Evolutionary conservation across 2,113 vertebrate species (phyloP), one percentile per base, ranked within the genome.

Genomic region (Brevimyrus niger): DNA sequence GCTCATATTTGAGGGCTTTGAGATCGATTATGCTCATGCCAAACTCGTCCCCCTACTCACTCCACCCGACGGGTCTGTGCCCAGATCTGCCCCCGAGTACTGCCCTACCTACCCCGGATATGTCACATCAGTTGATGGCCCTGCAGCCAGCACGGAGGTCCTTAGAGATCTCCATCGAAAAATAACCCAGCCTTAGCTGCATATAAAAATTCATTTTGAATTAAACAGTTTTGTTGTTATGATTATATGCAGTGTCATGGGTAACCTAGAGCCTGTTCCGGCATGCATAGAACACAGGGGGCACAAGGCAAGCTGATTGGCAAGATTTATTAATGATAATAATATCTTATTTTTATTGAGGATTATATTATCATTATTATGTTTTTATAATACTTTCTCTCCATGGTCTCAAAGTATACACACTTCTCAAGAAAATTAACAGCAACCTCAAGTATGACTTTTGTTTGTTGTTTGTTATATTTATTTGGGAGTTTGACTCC

Each of bases 1-100:
- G 3, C 86, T 96, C 55, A 95, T 96, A 91, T 95, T 96, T 91
- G 96, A 96, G 86, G 95, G 96, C 19, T 93, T 94, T 88, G 94
- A 96, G 92, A 94, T 96, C 7, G 93, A 96, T 88, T 96, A 96
- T 88, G 95, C 95, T 53, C 95, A 96, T 90, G 93, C 89, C 44
- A 96, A 96, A 82, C 90, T 96, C 58, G 93, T 96, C 84, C 96
- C 96, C 88, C 50, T 95, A 55, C 61, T 95, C 44, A 85, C 90
- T 76, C 91, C 93, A 23, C 92, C 93, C 27, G 87, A 90, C 27
- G 89, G 69, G 6, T 91, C 91, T 35, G 35, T 89, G 21, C 23
- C 65, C 13, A n/a, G 90, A 58, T 86, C 90, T 10, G 90, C 91
- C 87, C 10, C 90, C 88, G 92, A 95, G 91, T 93, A 65, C 90